Evolutionary conservation across 1,140 invertebrate species (phyloP).

Genomic region (Diprion similis): DNA sequence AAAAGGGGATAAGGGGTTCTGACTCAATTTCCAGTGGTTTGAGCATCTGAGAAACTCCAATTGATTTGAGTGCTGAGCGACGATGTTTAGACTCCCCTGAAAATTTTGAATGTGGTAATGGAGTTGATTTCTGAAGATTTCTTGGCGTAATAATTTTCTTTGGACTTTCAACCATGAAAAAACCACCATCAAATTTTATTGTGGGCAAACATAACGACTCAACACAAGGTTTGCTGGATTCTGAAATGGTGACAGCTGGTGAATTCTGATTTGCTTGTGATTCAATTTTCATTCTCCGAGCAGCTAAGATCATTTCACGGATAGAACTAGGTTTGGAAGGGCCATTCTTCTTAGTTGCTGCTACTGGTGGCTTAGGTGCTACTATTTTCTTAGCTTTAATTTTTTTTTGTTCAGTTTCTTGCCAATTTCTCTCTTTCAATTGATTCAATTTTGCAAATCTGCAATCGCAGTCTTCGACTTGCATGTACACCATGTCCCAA

Average conservation of each 20-base stretch:
- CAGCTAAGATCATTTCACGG: slow-evolving; percentile 44
- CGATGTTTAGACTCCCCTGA: neutral
- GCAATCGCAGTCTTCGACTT: slow-evolving; percentile 66
- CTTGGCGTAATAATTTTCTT: slow-evolving; percentile 10
- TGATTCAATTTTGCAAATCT: slow-evolving; percentile 63
- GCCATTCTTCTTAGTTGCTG: slow-evolving; percentile 30
- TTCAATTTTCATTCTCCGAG: slow-evolving; percentile 38
- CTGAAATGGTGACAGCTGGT: neutral
- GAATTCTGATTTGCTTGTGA: neutral
- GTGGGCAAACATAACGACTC: neutral
- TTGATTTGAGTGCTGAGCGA: slow-evolving; percentile 3
- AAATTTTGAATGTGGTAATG: neutral
- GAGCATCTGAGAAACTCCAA: slow-evolving; percentile 31
- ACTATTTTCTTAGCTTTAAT: slow-evolving; percentile 62
- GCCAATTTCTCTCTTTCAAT: slow-evolving; percentile 63
- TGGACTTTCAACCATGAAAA: slow-evolving; percentile 11
- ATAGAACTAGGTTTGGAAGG: slow-evolving; percentile 35
- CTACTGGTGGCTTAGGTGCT: slow-evolving; percentile 35
- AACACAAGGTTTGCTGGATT: no score
- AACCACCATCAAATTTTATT: slow-evolving; percentile 12
- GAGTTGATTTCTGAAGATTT: slow-evolving; percentile 9
- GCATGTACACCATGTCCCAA: slow-evolving; percentile 78
- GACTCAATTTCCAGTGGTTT: slow-evolving; percentile 50
- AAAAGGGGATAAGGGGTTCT: slow-evolving; percentile 45
- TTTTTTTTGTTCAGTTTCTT: slow-evolving; percentile 50